Evolutionary conservation across 2,888 invertebrate genomes (phyloP), one percentile per base, ranked within the genome.

Genomic region (Teleogryllus oceanicus): DNA sequence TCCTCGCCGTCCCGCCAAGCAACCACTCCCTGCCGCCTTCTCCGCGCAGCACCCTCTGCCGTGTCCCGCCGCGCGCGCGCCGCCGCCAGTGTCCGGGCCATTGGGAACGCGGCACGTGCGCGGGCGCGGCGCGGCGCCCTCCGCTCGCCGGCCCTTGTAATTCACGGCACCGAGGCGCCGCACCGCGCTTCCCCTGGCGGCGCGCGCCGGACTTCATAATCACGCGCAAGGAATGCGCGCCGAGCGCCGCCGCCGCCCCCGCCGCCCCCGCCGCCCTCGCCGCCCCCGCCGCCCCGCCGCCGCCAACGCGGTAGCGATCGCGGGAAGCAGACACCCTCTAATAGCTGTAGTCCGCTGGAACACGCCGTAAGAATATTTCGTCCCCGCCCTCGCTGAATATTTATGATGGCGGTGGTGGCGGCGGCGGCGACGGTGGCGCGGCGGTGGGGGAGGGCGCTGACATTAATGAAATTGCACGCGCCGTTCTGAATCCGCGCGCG

Each of bases 271-370:
- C 37, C 4, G 5, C 37, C 37, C 24, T n/a, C 37, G 37, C 37
- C 5, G 37, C 37, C 37, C 4, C 37, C 37, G 37, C 37, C 37
- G 37, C 37, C n/a, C n/a, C 37, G 37, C 37, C 37, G 1, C 37
- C 37, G 4, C 37, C 37, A 37, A 8, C 37, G 62, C 16, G 62
- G 62, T 62, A 18, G 62, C 62, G n/a, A 62, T 62, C 62, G 62
- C n/a, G 62, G n/a, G 13, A 37, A 62, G 62, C n/a, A 13, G 62
- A 62, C 62, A 62, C 62, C 62, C 62, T 62, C 62, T 62, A 62
- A 62, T 62, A 62, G 62, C 62, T n/a, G 62, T 62, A 62, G 62
- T 62, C 62, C 62, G n/a, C 62, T n/a, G n/a, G 62, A 62, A 62
- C 62, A n/a, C 62, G n/a, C 62, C 62, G 62, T 62, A 62, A 62